Percentiles rank a stretch among this genome's conserved stretches.
These are phyloP conservation scores for Xyliphius kryptos DNA, from an alignment of 2,113 vertebrate genomes.

Conservation along the genomic window DNA sequence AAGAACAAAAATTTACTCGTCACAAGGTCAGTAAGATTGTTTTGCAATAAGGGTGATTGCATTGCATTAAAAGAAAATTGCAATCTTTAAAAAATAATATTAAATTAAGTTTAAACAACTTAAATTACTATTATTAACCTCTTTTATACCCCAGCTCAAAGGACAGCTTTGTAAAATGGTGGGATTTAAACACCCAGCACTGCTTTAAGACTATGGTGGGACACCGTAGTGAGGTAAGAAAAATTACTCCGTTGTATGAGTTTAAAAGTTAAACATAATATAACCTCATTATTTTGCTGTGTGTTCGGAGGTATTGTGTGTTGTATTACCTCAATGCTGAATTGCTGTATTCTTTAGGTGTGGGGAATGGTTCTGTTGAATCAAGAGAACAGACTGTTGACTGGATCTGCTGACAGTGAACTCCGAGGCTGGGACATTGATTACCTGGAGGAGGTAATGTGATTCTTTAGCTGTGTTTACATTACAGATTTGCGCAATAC, in stretches of 20 bases:
- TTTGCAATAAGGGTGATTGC: too few species aligned
- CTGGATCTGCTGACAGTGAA: slow-evolving; percentile 88
- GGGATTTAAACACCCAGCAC: slow-evolving; percentile 94
- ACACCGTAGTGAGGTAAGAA: slow-evolving; percentile 82
- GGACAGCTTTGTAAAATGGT: slow-evolving; percentile 94
- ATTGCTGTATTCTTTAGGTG: too few species aligned
- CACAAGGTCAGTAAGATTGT: slow-evolving; percentile 82
- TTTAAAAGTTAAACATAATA: too few species aligned
- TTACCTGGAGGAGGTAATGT: slow-evolving; percentile 70
- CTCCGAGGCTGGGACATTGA: slow-evolving; percentile 84
- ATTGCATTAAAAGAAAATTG: too few species aligned
- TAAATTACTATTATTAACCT: too few species aligned
- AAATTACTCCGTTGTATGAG: too few species aligned
- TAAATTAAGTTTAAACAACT: too few species aligned
- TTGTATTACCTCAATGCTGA: too few species aligned
- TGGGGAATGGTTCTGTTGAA: slow-evolving; percentile 85
- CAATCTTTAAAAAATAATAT: too few species aligned
- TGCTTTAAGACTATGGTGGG: slow-evolving; percentile 97
- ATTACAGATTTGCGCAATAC: too few species aligned
- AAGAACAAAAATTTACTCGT: slow-evolving; percentile 84
- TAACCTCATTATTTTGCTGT: slow-evolving; percentile 29
- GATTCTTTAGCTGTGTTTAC: too few species aligned
- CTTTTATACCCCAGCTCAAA: slow-evolving; percentile 73
- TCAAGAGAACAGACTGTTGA: slow-evolving; percentile 75
- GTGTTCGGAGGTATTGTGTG: too few species aligned